phyloP scores from a whole-genome alignment of 2,888 invertebrate genomes.

The Thereva unica region DNA sequence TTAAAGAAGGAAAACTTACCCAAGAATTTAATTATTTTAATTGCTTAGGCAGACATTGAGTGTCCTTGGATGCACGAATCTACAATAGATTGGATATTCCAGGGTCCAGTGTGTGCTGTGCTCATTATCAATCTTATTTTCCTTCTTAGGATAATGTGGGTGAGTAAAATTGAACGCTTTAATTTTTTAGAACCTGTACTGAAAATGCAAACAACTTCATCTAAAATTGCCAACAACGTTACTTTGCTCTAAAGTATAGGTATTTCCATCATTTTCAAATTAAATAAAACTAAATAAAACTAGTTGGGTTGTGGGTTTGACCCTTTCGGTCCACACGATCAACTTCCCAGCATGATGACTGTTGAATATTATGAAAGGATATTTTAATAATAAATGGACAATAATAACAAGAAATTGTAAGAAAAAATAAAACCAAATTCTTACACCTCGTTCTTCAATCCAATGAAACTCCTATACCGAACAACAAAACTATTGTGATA shows the following conservation, averaged over 20 bases:
- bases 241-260: background rate
- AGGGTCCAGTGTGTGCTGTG: constrained; percentile 80
- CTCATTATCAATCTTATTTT: constrained; percentile 82
- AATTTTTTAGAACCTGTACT: background rate
- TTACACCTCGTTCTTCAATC: too few species aligned
- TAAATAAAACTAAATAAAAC: too few species aligned
- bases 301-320: too few species aligned
- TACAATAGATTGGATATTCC: constrained; percentile 85
- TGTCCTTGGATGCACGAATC: constrained; percentile 83
- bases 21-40: constrained; percentile 9
- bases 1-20: background rate
- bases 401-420: too few species aligned
- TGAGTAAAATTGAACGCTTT: constrained; percentile 58
- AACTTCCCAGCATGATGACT: too few species aligned
- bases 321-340: too few species aligned
- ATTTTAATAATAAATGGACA: too few species aligned
- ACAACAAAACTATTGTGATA: too few species aligned
- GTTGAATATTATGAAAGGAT: too few species aligned
- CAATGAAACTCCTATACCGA: too few species aligned
- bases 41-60: constrained; percentile 58
- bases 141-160: constrained; percentile 86
- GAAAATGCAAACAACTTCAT: background rate
- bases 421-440: too few species aligned
- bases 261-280: too few species aligned
- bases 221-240: background rate